Conservation (phyloP, 1,140 invertebrate genomes). For the Zaprionus capensis region DNA sequence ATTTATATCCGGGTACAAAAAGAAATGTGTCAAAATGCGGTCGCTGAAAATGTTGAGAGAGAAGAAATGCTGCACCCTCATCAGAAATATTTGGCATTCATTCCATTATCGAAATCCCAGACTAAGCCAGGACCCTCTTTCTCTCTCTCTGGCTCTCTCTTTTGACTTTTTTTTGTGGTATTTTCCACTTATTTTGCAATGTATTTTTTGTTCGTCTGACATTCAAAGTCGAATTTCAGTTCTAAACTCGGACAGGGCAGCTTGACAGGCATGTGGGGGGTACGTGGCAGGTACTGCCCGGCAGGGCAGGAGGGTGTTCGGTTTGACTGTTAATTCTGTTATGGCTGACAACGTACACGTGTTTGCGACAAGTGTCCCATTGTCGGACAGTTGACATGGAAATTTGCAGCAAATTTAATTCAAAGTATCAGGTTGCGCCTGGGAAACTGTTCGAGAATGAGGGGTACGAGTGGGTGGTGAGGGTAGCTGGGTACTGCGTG, state of each 20-base stretch:
- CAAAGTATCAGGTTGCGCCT: slow-evolving; percentile 77
- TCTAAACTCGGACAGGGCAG: slow-evolving; percentile 54
- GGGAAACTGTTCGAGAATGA: slow-evolving; percentile 42
- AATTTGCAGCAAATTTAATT: slow-evolving; percentile 73
- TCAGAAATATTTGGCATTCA: slow-evolving; percentile 80
- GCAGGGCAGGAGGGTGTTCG: slow-evolving; percentile 7
- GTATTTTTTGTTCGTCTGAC: slow-evolving; percentile 29
- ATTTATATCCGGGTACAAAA: slow-evolving; percentile 68
- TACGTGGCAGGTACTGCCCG: background rate
- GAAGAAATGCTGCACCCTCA: slow-evolving; percentile 57
- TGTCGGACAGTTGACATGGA: slow-evolving; percentile 66
- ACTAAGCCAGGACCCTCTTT: slow-evolving; percentile 58
- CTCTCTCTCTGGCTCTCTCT: background rate
- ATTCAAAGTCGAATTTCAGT: slow-evolving; percentile 52
- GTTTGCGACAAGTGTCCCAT: slow-evolving; percentile 77
- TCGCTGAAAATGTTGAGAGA: slow-evolving; percentile 46
- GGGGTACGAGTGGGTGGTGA: background rate
- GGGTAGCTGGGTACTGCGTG: background rate
- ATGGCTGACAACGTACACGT: slow-evolving; percentile 76
- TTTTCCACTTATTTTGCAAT: slow-evolving; percentile 19
- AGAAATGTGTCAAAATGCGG: slow-evolving; percentile 78
- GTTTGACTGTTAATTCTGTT: slow-evolving; percentile 58
- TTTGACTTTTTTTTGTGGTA: background rate
- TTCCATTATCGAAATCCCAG: slow-evolving; percentile 82
- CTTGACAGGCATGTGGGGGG: slow-evolving; percentile 42